A percentile compares a stretch with the other conserved stretches of the same genome.
Conservation (phyloP, 2,113 vertebrate species). For the Ariopsis seemanni region DNA sequence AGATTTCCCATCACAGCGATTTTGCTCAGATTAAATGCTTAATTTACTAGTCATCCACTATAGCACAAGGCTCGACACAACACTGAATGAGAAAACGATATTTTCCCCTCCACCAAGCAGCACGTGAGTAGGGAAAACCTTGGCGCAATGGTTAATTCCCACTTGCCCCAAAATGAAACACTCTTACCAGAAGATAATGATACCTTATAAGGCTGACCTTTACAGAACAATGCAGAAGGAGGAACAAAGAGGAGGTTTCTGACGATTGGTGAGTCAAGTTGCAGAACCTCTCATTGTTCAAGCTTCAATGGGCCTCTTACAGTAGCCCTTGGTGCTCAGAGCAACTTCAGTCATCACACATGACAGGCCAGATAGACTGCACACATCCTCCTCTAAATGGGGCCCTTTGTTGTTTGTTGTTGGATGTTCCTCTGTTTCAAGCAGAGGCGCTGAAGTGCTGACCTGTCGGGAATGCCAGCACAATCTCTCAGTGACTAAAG, state of each 20-base stretch:
- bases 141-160: conserved; percentile 30
- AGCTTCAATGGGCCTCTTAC: conserved; percentile 45
- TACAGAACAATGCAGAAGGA: conserved; percentile 49
- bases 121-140: neutral
- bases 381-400: conserved; percentile 36
- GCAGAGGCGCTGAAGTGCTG: conserved; percentile 31
- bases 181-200: conserved; percentile 42
- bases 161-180: conserved; percentile 41
- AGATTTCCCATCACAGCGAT: neutral
- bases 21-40: neutral
- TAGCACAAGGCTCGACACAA: neutral
- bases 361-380: conserved; percentile 42
- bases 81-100: neutral
- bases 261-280: conserved; percentile 17
- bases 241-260: conserved; percentile 45
- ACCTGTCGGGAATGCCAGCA: neutral
- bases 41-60: neutral
- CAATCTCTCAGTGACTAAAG: conserved; percentile 10
- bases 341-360: conserved; percentile 40
- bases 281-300: conserved; percentile 48
- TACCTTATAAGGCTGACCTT: conserved; percentile 53
- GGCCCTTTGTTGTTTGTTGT: conserved; percentile 53
- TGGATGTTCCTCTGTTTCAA: conserved; percentile 18
- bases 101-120: neutral
- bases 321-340: conserved; percentile 24